A percentile compares a stretch with the other conserved stretches of the same genome.
phyloP scores from a whole-genome alignment of 35 echinoderm and acorn worm genomes.

The Patiria miniata region DNA sequence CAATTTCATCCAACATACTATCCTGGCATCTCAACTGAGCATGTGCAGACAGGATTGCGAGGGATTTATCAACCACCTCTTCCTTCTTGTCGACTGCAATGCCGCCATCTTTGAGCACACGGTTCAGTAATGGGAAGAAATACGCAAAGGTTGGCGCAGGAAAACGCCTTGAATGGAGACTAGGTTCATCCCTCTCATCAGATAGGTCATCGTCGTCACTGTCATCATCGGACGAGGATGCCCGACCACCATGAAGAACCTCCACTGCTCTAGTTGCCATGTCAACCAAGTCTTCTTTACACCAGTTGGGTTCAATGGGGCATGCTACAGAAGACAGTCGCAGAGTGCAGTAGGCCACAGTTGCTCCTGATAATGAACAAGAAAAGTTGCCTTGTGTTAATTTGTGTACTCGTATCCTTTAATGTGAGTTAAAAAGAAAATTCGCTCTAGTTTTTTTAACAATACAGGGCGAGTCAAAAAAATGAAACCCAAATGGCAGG shows the following conservation, averaged over 20 bases:
- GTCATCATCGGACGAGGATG: not conserved
- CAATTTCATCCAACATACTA: constrained; percentile 52
- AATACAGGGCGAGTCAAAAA: too few species aligned
- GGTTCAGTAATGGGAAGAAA: constrained; percentile 72
- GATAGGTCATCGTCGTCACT: constrained; percentile 30
- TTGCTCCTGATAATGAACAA: constrained; percentile 43
- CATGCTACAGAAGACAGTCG: constrained; percentile 62
- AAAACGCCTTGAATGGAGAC: constrained; percentile 25
- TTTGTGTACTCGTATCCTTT: too few species aligned
- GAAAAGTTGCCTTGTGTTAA: too few species aligned
- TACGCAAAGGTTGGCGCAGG: constrained; percentile 74
- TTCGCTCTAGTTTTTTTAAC: too few species aligned
- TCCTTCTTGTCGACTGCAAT: constrained; percentile 64
- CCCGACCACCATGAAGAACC: constrained; percentile 42
- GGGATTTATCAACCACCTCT: constrained; percentile 55
- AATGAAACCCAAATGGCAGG: too few species aligned
- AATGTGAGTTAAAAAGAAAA: too few species aligned
- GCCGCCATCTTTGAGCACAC: constrained; percentile 67
- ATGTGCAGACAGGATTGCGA: constrained; percentile 74
- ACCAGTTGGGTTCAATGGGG: constrained; percentile 57
- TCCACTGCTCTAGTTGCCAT: constrained; percentile 59
- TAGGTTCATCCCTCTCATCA: not conserved
- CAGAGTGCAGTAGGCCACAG: constrained; percentile 80
- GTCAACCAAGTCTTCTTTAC: constrained; percentile 41
- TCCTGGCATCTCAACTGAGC: constrained; percentile 46